Evolutionary conservation across 2,888 invertebrate species (phyloP).

Genomic region (Limnephilus auricula): DNA sequence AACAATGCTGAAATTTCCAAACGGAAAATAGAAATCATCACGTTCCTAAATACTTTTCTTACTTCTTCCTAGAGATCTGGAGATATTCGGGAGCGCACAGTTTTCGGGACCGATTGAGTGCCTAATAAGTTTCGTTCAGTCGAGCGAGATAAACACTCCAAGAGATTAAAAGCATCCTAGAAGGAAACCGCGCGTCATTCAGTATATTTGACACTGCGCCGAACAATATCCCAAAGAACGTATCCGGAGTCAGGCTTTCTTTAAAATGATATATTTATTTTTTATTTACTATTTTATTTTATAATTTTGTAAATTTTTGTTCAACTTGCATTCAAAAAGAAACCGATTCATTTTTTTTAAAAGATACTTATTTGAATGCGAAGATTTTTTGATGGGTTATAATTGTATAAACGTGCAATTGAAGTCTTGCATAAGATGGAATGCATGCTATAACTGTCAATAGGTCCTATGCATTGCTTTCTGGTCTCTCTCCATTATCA

Average conservation of each 20-base stretch:
- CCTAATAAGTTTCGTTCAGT: slow-evolving; percentile 56
- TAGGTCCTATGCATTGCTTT: too few relatives aligned
- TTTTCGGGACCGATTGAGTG: slow-evolving; percentile 50
- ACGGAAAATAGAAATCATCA: neutral
- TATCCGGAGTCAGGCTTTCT: neutral
- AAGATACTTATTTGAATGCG: too few relatives aligned
- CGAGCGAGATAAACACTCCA: slow-evolving; percentile 55
- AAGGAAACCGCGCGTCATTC: slow-evolving; percentile 42
- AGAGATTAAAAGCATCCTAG: slow-evolving; percentile 59
- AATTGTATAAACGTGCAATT: too few relatives aligned
- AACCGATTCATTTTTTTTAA: too few relatives aligned
- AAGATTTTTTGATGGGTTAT: too few relatives aligned
- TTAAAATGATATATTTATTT: neutral
- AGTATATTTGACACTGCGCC: slow-evolving; percentile 37
- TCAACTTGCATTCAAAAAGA: neutral
- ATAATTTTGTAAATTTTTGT: neutral
- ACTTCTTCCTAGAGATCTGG: slow-evolving; percentile 7
- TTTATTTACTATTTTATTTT: neutral
- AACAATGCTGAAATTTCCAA: neutral
- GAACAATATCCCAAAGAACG: neutral
- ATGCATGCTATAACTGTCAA: too few relatives aligned
- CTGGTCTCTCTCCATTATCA: too few relatives aligned
- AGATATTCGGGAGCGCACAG: slow-evolving; percentile 34
- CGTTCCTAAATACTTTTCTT: neutral
- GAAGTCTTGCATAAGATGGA: too few relatives aligned